A percentile compares a stretch with the other conserved stretches of the same genome.
Evolutionary conservation across 2,113 vertebrate genomes (phyloP).

Genomic region (Lethenteron camtschaticum): DNA sequence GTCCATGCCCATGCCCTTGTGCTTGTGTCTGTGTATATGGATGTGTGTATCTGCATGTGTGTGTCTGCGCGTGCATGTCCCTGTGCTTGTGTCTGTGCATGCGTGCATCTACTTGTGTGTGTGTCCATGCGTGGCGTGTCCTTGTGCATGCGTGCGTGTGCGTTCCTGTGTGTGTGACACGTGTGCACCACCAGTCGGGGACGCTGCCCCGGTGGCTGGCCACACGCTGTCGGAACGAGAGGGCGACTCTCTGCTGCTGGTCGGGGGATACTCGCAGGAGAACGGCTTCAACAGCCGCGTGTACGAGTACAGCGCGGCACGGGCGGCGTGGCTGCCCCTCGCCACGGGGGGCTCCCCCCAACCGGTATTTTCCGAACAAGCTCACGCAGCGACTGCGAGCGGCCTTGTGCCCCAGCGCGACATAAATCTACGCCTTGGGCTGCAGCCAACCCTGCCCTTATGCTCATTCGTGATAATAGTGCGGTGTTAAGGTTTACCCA

Average conservation of each 20-base stretch:
- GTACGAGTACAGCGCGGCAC: constrained; percentile 36
- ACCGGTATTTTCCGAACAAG: constrained; percentile 26
- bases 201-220: constrained; percentile 45
- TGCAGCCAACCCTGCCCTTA: too few species aligned
- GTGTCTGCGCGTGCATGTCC: not conserved
- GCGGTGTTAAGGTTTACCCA: too few species aligned
- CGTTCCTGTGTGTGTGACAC: not conserved
- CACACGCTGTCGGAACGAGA: constrained; percentile 49
- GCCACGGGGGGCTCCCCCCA: constrained; percentile 48
- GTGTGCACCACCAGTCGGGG: constrained; percentile 21
- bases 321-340: constrained; percentile 42
- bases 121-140: not conserved
- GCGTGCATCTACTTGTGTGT: not conserved
- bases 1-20: not conserved
- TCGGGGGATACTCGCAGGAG: constrained; percentile 63
- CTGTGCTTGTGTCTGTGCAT: not conserved
- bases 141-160: not conserved
- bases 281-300: constrained; percentile 65
- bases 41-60: not conserved
- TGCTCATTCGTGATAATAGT: too few species aligned
- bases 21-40: not conserved
- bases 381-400: too few species aligned
- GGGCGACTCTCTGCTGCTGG: constrained; percentile 38
- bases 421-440: too few species aligned
- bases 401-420: too few species aligned